Conservation (phyloP, 2,113 vertebrate genomes). For the Hippocampus zosterae region DNA sequence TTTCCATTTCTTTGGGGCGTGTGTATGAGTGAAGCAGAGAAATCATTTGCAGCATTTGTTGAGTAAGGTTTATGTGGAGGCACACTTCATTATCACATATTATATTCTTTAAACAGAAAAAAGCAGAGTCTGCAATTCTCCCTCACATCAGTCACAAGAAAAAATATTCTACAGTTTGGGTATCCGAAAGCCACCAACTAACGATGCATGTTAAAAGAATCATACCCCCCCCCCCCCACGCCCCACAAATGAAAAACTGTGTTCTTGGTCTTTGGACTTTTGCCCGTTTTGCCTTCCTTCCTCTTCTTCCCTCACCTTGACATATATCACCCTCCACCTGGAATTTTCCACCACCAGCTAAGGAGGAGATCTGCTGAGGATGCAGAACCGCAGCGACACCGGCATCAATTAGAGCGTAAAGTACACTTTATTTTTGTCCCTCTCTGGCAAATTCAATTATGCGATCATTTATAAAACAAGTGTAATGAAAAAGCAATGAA, state of each 20-base stretch:
- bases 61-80: constrained; percentile 38
- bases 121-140: constrained; percentile 57
- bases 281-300: constrained; percentile 12
- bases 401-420: constrained; percentile 69
- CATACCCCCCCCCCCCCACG: too few species aligned
- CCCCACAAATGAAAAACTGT: not conserved
- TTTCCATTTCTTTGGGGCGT: constrained; percentile 14
- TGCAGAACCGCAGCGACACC: constrained; percentile 52
- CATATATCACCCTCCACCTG: constrained; percentile 15
- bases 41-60: constrained; percentile 23
- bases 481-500: constrained; percentile 64
- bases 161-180: constrained; percentile 46
- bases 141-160: constrained; percentile 44
- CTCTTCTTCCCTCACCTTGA: constrained; percentile 10
- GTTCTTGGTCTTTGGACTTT: not conserved
- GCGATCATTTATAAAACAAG: constrained; percentile 56
- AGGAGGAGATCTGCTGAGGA: constrained; percentile 65
- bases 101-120: constrained; percentile 54
- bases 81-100: constrained; percentile 54
- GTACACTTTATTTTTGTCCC: constrained; percentile 66
- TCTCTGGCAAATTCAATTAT: constrained; percentile 70
- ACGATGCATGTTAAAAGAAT: not conserved
- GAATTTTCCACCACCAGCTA: constrained; percentile 41
- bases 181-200: constrained; percentile 40
- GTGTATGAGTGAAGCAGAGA: not conserved